Evolutionary conservation across 2,113 vertebrate genomes (phyloP).

Genomic region (Tragelaphus imberbis): DNA sequence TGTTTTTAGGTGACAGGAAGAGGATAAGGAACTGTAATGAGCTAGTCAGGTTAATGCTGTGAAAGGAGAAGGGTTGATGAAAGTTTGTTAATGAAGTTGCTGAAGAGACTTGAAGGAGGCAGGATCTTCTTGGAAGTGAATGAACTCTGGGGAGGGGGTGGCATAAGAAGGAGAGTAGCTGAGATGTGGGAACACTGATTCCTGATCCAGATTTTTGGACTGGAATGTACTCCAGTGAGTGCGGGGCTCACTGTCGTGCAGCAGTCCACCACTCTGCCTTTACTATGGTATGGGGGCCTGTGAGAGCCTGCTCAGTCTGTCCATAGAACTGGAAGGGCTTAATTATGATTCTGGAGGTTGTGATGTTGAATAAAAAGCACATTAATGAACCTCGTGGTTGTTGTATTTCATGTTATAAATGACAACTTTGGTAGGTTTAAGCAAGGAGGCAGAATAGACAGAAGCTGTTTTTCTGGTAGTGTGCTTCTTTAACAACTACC

Average conservation of each 20-base stretch:
- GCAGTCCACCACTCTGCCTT: not conserved
- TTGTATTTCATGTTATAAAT: not conserved
- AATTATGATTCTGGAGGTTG: not conserved
- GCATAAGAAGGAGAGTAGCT: not conserved
- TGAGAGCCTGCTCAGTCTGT: not conserved
- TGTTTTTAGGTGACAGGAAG: not conserved
- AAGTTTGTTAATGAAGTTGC: not conserved
- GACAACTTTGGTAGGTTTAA: not conserved
- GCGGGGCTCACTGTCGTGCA: not conserved
- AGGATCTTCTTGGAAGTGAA: not conserved
- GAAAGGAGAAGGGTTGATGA: not conserved
- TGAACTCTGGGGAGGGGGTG: not conserved
- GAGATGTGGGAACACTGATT: not conserved
- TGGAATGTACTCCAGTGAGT: not conserved
- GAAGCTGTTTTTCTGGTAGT: not conserved
- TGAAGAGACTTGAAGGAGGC: not conserved
- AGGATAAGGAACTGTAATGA: not conserved
- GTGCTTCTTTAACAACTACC: not conserved
- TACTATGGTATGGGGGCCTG: not conserved
- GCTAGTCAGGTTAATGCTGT: not conserved
- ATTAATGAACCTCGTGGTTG: not conserved
- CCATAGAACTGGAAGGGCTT: not conserved
- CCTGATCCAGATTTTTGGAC: not conserved
- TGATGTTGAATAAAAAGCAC: not conserved
- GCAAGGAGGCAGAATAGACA: not conserved